Base-by-base conservation (phyloP, 2,888 invertebrate genomes). In the Eurois occulta region DNA sequence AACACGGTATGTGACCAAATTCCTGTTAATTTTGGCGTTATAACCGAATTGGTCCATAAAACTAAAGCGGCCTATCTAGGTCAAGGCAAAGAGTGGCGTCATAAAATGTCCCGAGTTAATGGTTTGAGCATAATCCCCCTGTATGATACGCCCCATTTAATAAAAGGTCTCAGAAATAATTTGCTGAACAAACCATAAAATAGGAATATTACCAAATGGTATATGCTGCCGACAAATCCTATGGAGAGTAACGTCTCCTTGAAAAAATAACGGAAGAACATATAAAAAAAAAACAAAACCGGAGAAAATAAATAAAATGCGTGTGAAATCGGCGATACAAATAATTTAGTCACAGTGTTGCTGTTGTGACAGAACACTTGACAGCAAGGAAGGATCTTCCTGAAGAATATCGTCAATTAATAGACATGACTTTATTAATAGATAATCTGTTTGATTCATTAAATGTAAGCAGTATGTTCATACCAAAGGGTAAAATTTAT, bases 1-100 rank as follows among this genome's bases (percentile, higher is more conserved):
- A 35, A 35, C 35, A 35, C 35, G 35, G 35, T 35, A 46, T 75
- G 75, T 70, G 78, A 75, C 38, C 78, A 78, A 60, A 38, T 8
- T 35, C 35, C 35, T 4, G 35, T 35, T 35, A 35, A 35, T 35
- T 2, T 35, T 35, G 35, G 35, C 35, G 35, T 4, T 35, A 35
- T 35, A 35, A 35, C 35, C 35, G 35, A 35, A 35, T 35, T 35
- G 35, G 35, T 35, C 35, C 35, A 35, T 35, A 35, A 35, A 35
- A 35, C 35, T 35, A 35, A 35, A 35, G 35, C 35, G 2, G 35
- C 35, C 35, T 35, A 35, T 4, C 35, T 35, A 35, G 2, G 35
- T 35, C 35, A 4, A 35, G 35, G 35, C 35, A 35, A 35, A 35
- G 35, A 35, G 35, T 35, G 35, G 35, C 35, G 35, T 35, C 35